A percentile compares a stretch with the other conserved stretches of the same genome.
Conservation (phyloP, 2,113 vertebrate genomes). For the Sula dactylatra region DNA sequence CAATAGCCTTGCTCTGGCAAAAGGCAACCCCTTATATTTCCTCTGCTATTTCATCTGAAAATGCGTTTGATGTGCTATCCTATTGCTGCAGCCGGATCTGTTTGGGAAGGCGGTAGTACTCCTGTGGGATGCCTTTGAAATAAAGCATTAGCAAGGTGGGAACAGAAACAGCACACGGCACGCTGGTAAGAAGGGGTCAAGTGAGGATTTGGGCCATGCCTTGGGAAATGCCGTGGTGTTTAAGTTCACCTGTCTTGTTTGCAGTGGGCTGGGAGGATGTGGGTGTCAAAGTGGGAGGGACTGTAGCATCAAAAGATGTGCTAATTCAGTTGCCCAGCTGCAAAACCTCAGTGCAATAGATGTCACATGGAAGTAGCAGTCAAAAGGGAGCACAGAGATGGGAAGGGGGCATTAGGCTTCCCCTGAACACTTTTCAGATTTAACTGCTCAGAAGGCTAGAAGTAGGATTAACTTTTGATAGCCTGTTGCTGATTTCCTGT, state of each 20-base stretch:
- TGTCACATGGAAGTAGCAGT: not conserved
- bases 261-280: not conserved
- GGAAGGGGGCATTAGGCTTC: not conserved
- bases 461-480: not conserved
- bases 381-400: not conserved
- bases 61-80: accelerated
- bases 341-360: not conserved
- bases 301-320: not conserved
- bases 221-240: not conserved
- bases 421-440: not conserved
- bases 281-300: not conserved
- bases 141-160: not conserved
- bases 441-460: not conserved
- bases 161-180: not conserved
- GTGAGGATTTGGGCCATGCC: not conserved
- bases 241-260: not conserved
- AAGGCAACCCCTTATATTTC: not conserved
- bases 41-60: not conserved
- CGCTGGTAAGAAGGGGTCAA: not conserved
- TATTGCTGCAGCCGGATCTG: not conserved
- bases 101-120: not conserved
- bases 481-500: not conserved
- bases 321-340: not conserved
- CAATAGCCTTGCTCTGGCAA: not conserved
- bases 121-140: not conserved